phyloP scores from a whole-genome alignment of 1,140 invertebrate species.

The Parasteatoda tepidariorum region DNA sequence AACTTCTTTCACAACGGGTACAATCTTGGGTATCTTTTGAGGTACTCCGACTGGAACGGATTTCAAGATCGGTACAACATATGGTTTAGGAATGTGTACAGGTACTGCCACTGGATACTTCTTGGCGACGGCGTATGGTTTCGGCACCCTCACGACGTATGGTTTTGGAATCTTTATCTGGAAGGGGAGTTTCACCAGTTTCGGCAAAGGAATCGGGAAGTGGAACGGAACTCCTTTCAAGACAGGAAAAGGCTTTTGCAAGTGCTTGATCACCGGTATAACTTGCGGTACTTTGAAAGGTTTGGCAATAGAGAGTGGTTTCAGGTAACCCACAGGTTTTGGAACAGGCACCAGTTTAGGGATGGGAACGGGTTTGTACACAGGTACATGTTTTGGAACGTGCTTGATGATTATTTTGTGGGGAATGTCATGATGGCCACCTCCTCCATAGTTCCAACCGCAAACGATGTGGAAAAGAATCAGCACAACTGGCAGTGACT shows the following conservation, averaged over 20 bases:
- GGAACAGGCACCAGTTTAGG: conserved; percentile 49
- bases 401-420: conserved; percentile 55
- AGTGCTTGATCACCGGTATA: conserved; percentile 60
- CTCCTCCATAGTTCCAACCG: conserved; percentile 54
- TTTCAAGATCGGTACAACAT: conserved; percentile 57
- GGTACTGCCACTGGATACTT: conserved; percentile 58
- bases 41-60: conserved; percentile 57
- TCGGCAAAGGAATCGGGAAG: conserved; percentile 48
- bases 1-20: conserved; percentile 48
- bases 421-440: conserved; percentile 58
- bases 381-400: conserved; percentile 44
- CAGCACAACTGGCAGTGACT: background rate
- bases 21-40: conserved; percentile 55
- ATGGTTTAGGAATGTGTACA: conserved; percentile 56
- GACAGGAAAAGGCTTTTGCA: conserved; percentile 56
- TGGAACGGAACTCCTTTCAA: conserved; percentile 55
- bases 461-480: conserved; percentile 19
- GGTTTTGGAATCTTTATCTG: conserved; percentile 57
- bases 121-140: conserved; percentile 57
- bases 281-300: conserved; percentile 54
- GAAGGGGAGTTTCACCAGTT: conserved; percentile 47
- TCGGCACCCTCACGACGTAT: conserved; percentile 48
- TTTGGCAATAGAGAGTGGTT: conserved; percentile 55
- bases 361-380: conserved; percentile 42
- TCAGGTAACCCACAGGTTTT: conserved; percentile 42